Percentiles rank a stretch among this genome's conserved stretches.
Conservation (phyloP, 2,797 vertebrate species). For the Danio kyathit region DNA sequence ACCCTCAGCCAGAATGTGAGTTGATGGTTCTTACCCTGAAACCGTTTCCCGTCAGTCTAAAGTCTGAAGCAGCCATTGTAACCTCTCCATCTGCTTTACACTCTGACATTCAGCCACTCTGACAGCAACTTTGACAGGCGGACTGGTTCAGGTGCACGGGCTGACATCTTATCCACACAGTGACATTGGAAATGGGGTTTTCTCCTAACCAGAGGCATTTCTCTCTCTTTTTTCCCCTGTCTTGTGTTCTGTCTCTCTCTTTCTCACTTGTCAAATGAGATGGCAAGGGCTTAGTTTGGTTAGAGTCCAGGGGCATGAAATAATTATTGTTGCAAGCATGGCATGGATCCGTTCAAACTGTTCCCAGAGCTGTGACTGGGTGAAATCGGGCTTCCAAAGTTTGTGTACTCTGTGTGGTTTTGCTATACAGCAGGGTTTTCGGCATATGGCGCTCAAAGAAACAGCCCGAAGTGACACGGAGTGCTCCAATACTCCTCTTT, state of each 20-base stretch:
- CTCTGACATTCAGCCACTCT: constrained; percentile 32
- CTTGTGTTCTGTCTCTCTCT: constrained; percentile 32
- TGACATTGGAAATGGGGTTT: constrained; percentile 49
- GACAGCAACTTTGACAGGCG: constrained; percentile 38
- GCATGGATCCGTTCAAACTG: constrained; percentile 29
- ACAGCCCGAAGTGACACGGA: constrained; percentile 29
- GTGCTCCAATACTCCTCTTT: constrained; percentile 26
- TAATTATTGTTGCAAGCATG: constrained; percentile 40
- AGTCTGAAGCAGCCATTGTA: constrained; percentile 43
- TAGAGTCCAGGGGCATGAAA: constrained; percentile 41
- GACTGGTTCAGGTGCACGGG: constrained; percentile 38
- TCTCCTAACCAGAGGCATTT: constrained; percentile 48
- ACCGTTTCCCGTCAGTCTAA: constrained; percentile 48
- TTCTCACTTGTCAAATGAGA: constrained; percentile 55
- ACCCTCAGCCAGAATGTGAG: constrained; percentile 20
- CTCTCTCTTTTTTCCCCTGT: constrained; percentile 29
- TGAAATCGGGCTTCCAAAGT: constrained; percentile 44
- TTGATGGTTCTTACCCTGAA: constrained; percentile 52
- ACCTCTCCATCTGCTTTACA: constrained; percentile 44
- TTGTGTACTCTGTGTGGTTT: constrained; percentile 46
- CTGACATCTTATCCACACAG: constrained; percentile 54
- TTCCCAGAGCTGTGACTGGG: constrained; percentile 8
- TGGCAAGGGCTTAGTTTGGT: constrained; percentile 47
- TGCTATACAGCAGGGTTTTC: constrained; percentile 1
- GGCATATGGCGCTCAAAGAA: constrained; percentile 45